A percentile compares a stretch with the other conserved stretches of the same genome.
phyloP scores from a whole-genome alignment of 2,888 invertebrate species.

The Melanophora roralis region DNA sequence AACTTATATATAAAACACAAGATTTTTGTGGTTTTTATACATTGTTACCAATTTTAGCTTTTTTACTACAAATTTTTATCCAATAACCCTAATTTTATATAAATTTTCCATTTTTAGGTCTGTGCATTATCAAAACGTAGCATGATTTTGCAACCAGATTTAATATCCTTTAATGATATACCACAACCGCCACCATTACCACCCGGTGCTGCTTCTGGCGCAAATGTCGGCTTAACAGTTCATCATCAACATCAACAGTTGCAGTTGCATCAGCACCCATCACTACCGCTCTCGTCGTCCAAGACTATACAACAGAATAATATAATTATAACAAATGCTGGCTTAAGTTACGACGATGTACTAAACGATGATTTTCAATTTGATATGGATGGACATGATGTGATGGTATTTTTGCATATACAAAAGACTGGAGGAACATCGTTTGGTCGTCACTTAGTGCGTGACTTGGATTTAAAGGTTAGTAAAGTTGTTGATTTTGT shows the following conservation, averaged over 20 bases:
- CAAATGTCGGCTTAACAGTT: slow-evolving; percentile 61
- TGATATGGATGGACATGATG: slow-evolving; percentile 95
- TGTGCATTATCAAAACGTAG: slow-evolving; percentile 85
- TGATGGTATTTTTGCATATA: slow-evolving; percentile 98
- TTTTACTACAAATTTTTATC: no score
- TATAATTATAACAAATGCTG: slow-evolving; percentile 76
- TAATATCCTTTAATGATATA: slow-evolving; percentile 77
- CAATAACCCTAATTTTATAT: slow-evolving; percentile 1
- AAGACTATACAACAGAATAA: slow-evolving; percentile 75
- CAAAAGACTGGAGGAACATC: slow-evolving; percentile 99
- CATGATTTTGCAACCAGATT: slow-evolving; percentile 79
- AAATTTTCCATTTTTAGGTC: slow-evolving; percentile 78
- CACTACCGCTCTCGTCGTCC: slow-evolving; percentile 65
- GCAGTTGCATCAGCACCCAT: slow-evolving; percentile 51
- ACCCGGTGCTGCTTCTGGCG: slow-evolving; percentile 61
- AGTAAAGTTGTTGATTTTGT: slow-evolving; percentile 37
- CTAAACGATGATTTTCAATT: slow-evolving; percentile 92
- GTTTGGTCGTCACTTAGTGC: slow-evolving; percentile 97
- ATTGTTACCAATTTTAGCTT: no score
- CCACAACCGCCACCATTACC: slow-evolving; percentile 64
- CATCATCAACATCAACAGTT: slow-evolving; percentile 59
- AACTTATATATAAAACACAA: no score
- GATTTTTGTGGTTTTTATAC: no score
- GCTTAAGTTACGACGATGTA: slow-evolving; percentile 90
- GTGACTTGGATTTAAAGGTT: slow-evolving; percentile 90